Evolutionary conservation across 1,140 invertebrate genomes (phyloP).

Genomic region (Whitmania pigra): DNA sequence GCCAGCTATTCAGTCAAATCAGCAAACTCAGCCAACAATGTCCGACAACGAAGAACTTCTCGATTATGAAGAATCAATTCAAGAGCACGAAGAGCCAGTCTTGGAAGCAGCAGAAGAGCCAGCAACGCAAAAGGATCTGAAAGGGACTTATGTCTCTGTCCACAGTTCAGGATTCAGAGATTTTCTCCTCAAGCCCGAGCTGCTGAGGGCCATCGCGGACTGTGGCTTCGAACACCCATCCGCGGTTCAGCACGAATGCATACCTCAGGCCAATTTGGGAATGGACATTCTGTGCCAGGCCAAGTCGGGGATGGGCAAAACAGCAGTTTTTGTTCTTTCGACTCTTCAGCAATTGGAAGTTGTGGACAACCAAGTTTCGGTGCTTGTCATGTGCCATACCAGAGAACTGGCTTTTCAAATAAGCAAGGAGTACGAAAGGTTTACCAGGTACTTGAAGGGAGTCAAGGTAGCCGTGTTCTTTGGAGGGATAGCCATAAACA

Average conservation of each 20-base stretch:
- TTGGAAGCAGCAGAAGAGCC: conserved; percentile 38
- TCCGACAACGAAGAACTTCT: conserved; percentile 40
- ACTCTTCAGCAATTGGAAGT: no score
- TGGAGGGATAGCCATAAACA: conserved; percentile 78
- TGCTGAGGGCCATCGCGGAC: conserved; percentile 94
- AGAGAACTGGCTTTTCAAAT: conserved; percentile 97
- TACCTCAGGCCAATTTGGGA: conserved; percentile 94
- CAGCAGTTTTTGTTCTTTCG: no score
- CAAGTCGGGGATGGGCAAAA: no score
- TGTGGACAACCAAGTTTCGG: no score
- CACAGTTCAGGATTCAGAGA: conserved; percentile 71
- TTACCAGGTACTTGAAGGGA: conserved; percentile 90
- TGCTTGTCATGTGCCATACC: conserved; percentile 97
- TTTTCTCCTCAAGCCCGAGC: conserved; percentile 91
- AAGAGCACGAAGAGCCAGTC: conserved; percentile 38
- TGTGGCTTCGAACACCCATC: conserved; percentile 97
- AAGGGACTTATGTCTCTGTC: conserved; percentile 82
- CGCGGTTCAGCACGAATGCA: conserved; percentile 96
- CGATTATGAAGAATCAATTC: conserved; percentile 40
- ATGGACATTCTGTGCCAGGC: conserved; percentile 96
- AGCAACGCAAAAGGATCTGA: conserved; percentile 40
- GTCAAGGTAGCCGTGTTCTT: conserved; percentile 93
- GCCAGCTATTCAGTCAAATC: not conserved
- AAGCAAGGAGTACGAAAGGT: conserved; percentile 94
- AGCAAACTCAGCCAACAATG: conserved; percentile 14